Base-by-base conservation (phyloP, 2,888 invertebrate species). In the Biston stratarius region DNA sequence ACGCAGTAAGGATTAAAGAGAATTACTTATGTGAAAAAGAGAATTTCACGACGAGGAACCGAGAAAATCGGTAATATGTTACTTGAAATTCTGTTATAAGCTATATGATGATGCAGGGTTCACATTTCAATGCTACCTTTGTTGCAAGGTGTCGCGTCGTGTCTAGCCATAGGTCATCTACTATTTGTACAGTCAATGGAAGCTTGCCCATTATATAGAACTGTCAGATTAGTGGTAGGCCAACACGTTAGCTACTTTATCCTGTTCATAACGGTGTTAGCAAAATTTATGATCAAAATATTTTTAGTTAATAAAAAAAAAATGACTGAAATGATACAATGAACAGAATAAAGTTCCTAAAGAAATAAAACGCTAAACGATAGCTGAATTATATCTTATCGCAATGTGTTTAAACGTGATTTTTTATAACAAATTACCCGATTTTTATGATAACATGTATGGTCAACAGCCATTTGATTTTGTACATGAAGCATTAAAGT, bases 401-500 rank as follows among this genome's bases (percentile, higher is more conserved):
- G 91, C 89, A 81, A 58, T 83, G 83, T 85, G 87, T 91, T 89
- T 36, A 36, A 85, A 87, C 85, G 86, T 87, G 86, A 85, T 80
- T 86, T 87, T 85, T 89, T 87, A 85, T 84, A 84, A 82, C 73
- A 76, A 75, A 77, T 77, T 78, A 80, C 74, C 71, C 81, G 77
- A 77, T 87, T 89, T 84, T 81, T 81, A 83, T 82, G 81, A 82
- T 83, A 83, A 83, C 82, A 83, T 84, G 86, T 89, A 88, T 82
- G 87, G 84, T 89, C 86, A 24, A 59, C 84, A 78, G 79, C 79
- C 79, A 82, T 82, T 86, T 81, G 80, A 85, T 87, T 84, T 80
- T 78, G 74, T 78, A 85, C 91, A 92, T 92, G 92, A 92, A 92
- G 92, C 92, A 92, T 91, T 84, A 91, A 92, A 92, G 92, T 92